These are phyloP conservation scores for Sminthopsis crassicaudata DNA, from an alignment of 2,113 vertebrate genomes.

Conservation along the genomic window DNA sequence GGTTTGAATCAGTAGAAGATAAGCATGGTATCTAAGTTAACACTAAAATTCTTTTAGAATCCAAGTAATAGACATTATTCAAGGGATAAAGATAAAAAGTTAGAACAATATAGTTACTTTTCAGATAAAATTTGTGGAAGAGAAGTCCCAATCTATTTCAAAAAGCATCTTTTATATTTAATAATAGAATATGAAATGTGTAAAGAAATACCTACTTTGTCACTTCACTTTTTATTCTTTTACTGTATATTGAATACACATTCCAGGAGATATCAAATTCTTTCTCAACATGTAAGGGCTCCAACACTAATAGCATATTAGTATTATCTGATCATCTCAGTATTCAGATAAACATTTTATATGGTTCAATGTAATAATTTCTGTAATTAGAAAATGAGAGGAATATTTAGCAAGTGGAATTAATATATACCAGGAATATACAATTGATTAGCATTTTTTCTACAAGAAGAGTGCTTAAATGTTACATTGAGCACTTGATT, in stretches of 20 bases:
- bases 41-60: conserved; percentile 14
- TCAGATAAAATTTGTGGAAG: neutral
- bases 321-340: conserved; percentile 24
- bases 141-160: neutral
- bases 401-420: conserved; percentile 40
- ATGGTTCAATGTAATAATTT: conserved; percentile 25
- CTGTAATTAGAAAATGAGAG: conserved; percentile 45
- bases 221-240: conserved; percentile 8
- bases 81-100: neutral
- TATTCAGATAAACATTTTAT: conserved; percentile 6
- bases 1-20: neutral
- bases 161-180: neutral
- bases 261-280: neutral
- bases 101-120: neutral
- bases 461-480: neutral
- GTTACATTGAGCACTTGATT: conserved; percentile 35
- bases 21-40: neutral
- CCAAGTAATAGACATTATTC: conserved; percentile 15
- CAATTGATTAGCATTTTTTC: conserved; percentile 15
- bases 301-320: neutral
- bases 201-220: conserved; percentile 25
- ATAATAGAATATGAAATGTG: neutral
- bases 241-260: neutral
- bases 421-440: conserved; percentile 36
- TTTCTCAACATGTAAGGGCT: neutral